Evolutionary conservation across 2,113 vertebrate species (phyloP), one percentile per base, ranked within the genome.

Genomic region (Pseudorectes ferrugineus): DNA sequence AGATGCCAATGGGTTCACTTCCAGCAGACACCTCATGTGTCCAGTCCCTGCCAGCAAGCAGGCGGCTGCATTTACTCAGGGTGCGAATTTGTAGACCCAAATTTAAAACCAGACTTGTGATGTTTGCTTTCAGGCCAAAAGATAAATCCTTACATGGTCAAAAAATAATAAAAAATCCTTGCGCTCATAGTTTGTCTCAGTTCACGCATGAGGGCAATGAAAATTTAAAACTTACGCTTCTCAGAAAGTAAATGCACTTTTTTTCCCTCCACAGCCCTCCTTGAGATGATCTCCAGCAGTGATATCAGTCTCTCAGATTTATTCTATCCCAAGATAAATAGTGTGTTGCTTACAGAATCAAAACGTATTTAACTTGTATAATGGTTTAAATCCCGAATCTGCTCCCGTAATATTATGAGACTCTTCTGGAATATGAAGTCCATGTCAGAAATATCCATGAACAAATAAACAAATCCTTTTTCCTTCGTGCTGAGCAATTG

Each of bases 241-340:
- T 85, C 55, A 67, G 48, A 78, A 85, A 93, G 45, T 78, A 42
- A 80, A 42, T 35, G 71, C 11, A 23, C 2, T 51, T 42, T 86
- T 57, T 45, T 13, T 3, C 18, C 51, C 38, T 68, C 25, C 72
- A 46, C 43, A 88, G 7, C 28, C 59, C 59, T 88, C 87, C 75
- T 88, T 72, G 67, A 83, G 79, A 89, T 88, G 88, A 93, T 85
- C 67, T 93, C 75, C 25, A 12, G 72, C 65, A 94, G 43, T 33
- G 63, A 63, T 77, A 91, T 77, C 85, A 88, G 72, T 14, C 75
- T 75, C 83, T 65, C 75, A 88, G 85, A 95, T 94, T 97, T 95
- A 90, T 66, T 92, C 78, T 95, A 93, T 92, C 92, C 89, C 49
- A 96, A 88, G 82, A 96, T 88, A 96, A 96, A 96, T 86, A 95